Base-by-base conservation (phyloP, 2,888 invertebrate species). In the Tridacna crocea region DNA sequence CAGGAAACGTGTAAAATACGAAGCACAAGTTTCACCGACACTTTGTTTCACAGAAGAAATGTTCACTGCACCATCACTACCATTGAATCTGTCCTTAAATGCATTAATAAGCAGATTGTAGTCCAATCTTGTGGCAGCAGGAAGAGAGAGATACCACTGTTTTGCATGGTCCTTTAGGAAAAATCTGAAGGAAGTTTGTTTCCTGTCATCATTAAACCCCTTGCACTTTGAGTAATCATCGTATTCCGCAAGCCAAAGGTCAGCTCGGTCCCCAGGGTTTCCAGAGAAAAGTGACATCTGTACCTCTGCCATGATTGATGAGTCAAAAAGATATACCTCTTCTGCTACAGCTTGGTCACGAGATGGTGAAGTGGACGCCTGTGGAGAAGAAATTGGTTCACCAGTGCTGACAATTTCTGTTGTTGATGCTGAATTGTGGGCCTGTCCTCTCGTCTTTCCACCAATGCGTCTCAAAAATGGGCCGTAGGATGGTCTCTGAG, bases 131-230 rank as follows among this genome's bases (percentile, higher is more conserved):
- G 26, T 60, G 0, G 22, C 66, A 0, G 11, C 47, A 13, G 51
- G n/a, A 12, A 79, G 27, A 11, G 79, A 75, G 12, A 60, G 22
- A 48, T 75, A 79, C 58, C 68, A 79, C 11, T 65, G 68, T 26
- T 58, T 58, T 0, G 79, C 79, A 70, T 79, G 79, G 26, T 75
- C 75, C 19, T 17, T 75, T 12, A 79, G 26, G 51, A 24, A 70
- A 26, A 79, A 79, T 12, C 15, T 58, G 0, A 79, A 15, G 0
- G 63, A 10, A 15, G 48, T 58, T 24, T 22, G 8, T 12, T 36
- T 36, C 22, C 66, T 12, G 0, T 68, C 48, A 8, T 70, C 70
- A 27, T 75, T 65, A 8, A 36, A 22, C 8, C 36, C 65, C 26
- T 27, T 26, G 19, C 65, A 65, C 26, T 26, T 36, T 11, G 26